These are phyloP conservation scores for Epinephelus cyanopodus DNA, from an alignment of 2,113 vertebrate species.

Conservation along the genomic window DNA sequence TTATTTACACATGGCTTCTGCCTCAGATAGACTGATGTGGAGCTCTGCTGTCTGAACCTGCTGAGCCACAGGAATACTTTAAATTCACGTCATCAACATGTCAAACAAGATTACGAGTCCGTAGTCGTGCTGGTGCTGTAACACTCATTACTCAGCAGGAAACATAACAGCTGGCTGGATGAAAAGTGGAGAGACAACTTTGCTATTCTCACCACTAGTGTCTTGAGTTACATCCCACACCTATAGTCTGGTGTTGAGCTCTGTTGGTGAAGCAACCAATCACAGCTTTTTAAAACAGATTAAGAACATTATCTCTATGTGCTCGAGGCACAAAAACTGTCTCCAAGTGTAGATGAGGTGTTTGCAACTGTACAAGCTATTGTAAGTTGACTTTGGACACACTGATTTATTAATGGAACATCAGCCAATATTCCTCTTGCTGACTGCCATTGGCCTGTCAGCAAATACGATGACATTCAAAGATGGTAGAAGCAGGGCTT, in stretches of 20 bases:
- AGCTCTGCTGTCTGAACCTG: not conserved
- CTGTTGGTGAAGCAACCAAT: too few relatives aligned
- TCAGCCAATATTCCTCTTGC: too few relatives aligned
- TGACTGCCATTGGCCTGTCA: too few relatives aligned
- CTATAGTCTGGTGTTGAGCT: not conserved
- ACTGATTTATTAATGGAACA: too few relatives aligned
- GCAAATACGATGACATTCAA: too few relatives aligned
- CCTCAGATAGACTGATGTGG: not conserved
- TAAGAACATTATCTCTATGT: too few relatives aligned
- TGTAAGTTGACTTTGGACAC: too few relatives aligned
- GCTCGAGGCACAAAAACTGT: too few relatives aligned
- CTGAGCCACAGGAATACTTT: not conserved
- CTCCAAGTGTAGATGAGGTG: too few relatives aligned
- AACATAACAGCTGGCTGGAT: not conserved
- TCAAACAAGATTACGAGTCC: conserved; percentile 15
- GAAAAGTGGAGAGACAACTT: not conserved
- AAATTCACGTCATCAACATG: not conserved
- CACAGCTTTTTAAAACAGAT: too few relatives aligned
- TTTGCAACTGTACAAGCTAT: too few relatives aligned
- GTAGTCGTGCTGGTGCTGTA: not conserved
- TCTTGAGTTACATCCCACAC: not conserved
- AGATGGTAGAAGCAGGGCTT: too few relatives aligned
- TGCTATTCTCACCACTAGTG: not conserved
- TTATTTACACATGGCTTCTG: not conserved
- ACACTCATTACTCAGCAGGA: not conserved